Conservation (phyloP, 2,888 invertebrate genomes). For the Acanthacorydalis orientalis region DNA sequence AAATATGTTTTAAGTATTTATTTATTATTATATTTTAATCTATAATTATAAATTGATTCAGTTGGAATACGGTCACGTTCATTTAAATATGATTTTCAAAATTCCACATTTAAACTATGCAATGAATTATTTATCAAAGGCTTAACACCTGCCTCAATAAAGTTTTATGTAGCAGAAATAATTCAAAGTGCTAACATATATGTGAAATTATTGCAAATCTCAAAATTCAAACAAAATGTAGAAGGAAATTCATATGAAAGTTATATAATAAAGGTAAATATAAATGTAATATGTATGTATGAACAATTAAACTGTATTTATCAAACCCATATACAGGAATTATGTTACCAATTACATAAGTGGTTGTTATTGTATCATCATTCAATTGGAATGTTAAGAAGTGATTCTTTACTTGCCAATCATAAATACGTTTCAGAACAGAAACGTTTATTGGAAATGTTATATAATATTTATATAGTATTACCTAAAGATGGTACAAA, state of each 20-base stretch:
- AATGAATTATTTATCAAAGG: conserved; percentile 29
- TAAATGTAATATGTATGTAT: background rate
- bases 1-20: background rate
- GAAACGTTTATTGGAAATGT: too few relatives aligned
- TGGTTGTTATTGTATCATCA: too few relatives aligned
- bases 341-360: too few relatives aligned
- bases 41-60: conserved; percentile 19
- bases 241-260: conserved; percentile 16
- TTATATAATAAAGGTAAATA: background rate
- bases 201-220: conserved; percentile 26
- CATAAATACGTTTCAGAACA: too few relatives aligned
- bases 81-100: conserved; percentile 28
- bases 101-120: conserved; percentile 28
- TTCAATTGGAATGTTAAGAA: too few relatives aligned
- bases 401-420: too few relatives aligned
- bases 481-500: background rate
- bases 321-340: background rate
- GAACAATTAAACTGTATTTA: background rate
- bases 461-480: background rate
- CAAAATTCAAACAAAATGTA: conserved; percentile 8
- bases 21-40: background rate
- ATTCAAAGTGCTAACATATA: conserved; percentile 30
- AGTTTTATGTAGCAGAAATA: conserved; percentile 24
- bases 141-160: conserved; percentile 29
- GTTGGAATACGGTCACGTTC: conserved; percentile 41